Percentiles rank a stretch among this genome's conserved stretches.
phyloP scores from a whole-genome alignment of 2,888 invertebrate genomes.

The Sphaerophoria taeniata region DNA sequence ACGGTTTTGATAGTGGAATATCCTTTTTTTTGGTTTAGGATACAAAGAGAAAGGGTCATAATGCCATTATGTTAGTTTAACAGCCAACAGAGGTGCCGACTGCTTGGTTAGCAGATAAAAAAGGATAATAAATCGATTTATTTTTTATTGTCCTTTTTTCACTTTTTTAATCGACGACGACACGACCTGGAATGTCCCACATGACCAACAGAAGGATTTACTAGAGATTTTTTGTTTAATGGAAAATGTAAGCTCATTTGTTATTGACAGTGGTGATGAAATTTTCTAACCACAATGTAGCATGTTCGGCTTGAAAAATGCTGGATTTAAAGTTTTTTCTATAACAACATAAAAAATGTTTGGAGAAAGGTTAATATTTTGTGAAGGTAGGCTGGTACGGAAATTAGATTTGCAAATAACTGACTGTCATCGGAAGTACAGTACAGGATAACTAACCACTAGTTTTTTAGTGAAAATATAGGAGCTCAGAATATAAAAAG shows the following conservation, averaged over 20 bases:
- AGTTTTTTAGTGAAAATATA: neutral
- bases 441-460: constrained; percentile 44
- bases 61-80: constrained; percentile 55
- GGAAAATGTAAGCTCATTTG: neutral
- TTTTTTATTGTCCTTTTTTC: constrained; percentile 10
- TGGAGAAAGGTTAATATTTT: too few species aligned
- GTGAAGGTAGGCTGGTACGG: constrained; percentile 9
- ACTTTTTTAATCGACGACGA: constrained; percentile 23
- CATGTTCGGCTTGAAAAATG: too few species aligned
- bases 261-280: neutral
- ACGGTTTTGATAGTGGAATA: constrained; percentile 44
- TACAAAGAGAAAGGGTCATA: constrained; percentile 53
- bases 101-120: constrained; percentile 10
- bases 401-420: constrained; percentile 67
- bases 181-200: neutral
- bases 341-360: too few species aligned
- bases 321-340: too few species aligned
- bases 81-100: constrained; percentile 36
- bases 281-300: neutral
- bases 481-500: too few species aligned
- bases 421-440: constrained; percentile 40
- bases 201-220: constrained; percentile 46
- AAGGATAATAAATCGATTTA: constrained; percentile 16
- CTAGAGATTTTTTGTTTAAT: constrained; percentile 34
- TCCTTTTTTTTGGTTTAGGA: neutral